phyloP scores from a whole-genome alignment of 2,113 vertebrate genomes.

The Bujurquina vittata region DNA sequence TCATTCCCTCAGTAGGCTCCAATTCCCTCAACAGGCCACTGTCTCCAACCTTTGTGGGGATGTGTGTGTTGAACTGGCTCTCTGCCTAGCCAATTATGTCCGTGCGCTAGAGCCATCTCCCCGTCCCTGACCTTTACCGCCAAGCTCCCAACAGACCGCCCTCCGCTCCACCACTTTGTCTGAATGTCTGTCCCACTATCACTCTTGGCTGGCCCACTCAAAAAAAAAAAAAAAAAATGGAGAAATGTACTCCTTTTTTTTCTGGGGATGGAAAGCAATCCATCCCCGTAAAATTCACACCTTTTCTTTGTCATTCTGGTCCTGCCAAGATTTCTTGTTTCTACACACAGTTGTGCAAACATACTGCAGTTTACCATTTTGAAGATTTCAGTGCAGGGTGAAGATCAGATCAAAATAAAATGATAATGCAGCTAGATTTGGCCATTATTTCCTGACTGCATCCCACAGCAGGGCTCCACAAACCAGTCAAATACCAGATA shows the following conservation, averaged over 20 bases:
- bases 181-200: slow-evolving; percentile 53
- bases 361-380: not conserved
- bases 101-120: slow-evolving; percentile 65
- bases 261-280: not conserved
- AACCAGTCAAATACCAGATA: slow-evolving; percentile 72
- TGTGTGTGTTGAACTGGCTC: slow-evolving; percentile 43
- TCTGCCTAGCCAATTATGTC: slow-evolving; percentile 71
- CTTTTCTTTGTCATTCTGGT: not conserved
- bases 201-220: slow-evolving; percentile 22
- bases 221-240: not conserved
- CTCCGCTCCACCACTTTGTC: slow-evolving; percentile 51
- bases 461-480: slow-evolving; percentile 59
- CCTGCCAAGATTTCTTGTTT: not conserved
- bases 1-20: slow-evolving; percentile 12
- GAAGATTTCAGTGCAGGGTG: slow-evolving; percentile 2
- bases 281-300: not conserved
- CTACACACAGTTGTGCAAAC: not conserved
- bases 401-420: slow-evolving; percentile 49
- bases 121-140: slow-evolving; percentile 71
- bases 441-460: slow-evolving; percentile 62
- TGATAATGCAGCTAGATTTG: slow-evolving; percentile 45
- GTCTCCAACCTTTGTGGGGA: slow-evolving; percentile 24
- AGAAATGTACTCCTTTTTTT: not conserved
- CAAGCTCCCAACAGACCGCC: slow-evolving; percentile 58
- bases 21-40: slow-evolving; percentile 31